These are phyloP conservation scores for Malurus elegans DNA, from an alignment of 2,113 vertebrate species.

Conservation along the genomic window DNA sequence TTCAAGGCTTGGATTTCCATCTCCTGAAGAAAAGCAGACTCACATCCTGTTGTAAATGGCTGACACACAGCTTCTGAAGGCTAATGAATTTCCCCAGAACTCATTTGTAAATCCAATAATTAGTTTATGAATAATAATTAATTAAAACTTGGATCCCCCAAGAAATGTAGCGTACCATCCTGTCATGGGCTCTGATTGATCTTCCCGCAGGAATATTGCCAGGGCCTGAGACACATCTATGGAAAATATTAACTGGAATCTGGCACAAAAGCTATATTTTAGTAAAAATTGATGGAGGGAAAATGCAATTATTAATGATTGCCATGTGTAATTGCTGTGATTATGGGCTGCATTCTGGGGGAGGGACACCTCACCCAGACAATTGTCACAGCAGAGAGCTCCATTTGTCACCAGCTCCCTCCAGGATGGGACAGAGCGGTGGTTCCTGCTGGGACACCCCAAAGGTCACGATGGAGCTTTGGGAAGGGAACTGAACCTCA, in stretches of 20 bases:
- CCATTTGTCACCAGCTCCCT: background rate
- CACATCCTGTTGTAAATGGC: constrained; percentile 2
- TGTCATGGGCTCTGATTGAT: constrained; percentile 17
- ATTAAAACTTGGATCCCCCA: constrained; percentile 49
- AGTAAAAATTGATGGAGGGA: constrained; percentile 6
- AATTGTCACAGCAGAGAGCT: background rate
- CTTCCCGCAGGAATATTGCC: background rate
- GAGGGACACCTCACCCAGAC: background rate
- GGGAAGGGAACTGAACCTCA: background rate
- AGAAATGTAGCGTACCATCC: background rate
- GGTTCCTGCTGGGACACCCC: background rate
- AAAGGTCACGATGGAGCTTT: background rate
- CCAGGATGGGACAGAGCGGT: rapidly evolving
- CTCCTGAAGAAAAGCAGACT: background rate
- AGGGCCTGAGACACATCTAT: background rate
- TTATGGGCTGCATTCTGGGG: background rate
- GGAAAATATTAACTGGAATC: constrained; percentile 22
- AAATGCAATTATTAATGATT: constrained; percentile 55
- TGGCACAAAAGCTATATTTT: constrained; percentile 21
- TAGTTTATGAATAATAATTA: constrained; percentile 63
- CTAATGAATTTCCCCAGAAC: constrained; percentile 23
- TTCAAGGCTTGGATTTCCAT: constrained; percentile 5
- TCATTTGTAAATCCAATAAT: constrained; percentile 56
- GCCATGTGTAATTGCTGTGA: constrained; percentile 29
- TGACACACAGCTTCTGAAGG: constrained; percentile 2